These are phyloP conservation scores for Flabesymbios commensalis DNA, from an alignment of 2,888 invertebrate species.

Conservation along the genomic window DNA sequence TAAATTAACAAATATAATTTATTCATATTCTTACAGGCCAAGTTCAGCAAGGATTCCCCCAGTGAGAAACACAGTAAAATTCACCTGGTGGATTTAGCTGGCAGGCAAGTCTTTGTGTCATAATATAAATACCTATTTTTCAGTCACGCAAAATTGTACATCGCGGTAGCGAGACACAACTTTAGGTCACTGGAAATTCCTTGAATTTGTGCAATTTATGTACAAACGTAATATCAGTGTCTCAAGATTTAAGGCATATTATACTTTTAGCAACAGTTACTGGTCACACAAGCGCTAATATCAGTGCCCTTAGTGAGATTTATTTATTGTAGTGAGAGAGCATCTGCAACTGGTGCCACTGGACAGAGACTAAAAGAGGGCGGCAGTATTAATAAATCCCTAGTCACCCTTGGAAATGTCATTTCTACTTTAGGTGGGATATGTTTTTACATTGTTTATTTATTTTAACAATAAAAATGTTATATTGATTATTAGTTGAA, in stretches of 20 bases:
- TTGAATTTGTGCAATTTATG: too few relatives aligned
- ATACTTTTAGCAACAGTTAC: too few relatives aligned
- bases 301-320: neutral
- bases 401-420: conserved; percentile 78
- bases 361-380: conserved; percentile 80
- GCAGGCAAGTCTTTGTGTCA: conserved; percentile 55
- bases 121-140: too few relatives aligned
- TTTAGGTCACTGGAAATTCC: too few relatives aligned
- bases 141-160: too few relatives aligned
- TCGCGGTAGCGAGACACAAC: too few relatives aligned
- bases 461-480: neutral
- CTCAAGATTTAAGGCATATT: too few relatives aligned
- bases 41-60: conserved; percentile 55
- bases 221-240: too few relatives aligned
- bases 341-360: conserved; percentile 74
- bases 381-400: conserved; percentile 75
- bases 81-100: conserved; percentile 64
- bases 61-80: conserved; percentile 61
- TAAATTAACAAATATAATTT: too few relatives aligned
- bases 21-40: conserved; percentile 44
- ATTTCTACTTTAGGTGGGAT: conserved; percentile 75
- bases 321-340: conserved; percentile 57
- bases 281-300: neutral
- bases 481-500: neutral
- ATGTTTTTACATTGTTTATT: neutral